These are phyloP conservation scores for Callyntrura guangdongensis DNA, from an alignment of 2,888 invertebrate species.

Conservation along the genomic window DNA sequence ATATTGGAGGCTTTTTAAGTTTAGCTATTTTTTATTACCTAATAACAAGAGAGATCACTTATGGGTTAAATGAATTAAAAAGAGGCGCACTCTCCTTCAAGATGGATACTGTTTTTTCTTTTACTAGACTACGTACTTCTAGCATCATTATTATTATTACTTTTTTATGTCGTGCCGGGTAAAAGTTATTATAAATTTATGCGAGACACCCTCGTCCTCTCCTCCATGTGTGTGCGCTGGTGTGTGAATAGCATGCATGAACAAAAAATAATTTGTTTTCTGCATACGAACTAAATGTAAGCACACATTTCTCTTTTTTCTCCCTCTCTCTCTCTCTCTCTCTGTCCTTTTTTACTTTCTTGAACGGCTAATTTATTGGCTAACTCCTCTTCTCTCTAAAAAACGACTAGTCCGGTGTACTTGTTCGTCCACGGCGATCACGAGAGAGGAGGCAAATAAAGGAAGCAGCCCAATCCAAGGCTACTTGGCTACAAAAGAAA, in stretches of 20 bases:
- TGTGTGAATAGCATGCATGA: too few relatives aligned
- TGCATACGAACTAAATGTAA: not conserved
- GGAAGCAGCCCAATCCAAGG: not conserved
- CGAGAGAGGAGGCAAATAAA: too few relatives aligned
- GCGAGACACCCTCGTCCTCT: not conserved
- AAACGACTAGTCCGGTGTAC: too few relatives aligned
- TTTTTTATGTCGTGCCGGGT: not conserved
- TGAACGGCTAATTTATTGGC: too few relatives aligned
- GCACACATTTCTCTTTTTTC: slow-evolving; percentile 7
- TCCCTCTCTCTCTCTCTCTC: not conserved
- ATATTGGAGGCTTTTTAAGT: slow-evolving; percentile 32
- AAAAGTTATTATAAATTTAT: slow-evolving; percentile 47
- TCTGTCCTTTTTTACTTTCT: not conserved
- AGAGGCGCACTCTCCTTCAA: not conserved
- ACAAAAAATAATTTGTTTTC: slow-evolving; percentile 35
- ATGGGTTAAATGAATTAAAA: slow-evolving; percentile 42
- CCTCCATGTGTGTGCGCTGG: not conserved
- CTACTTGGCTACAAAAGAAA: not conserved
- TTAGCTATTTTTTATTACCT: slow-evolving; percentile 19
- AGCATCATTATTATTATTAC: not conserved
- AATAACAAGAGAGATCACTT: slow-evolving; percentile 32
- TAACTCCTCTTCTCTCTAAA: too few relatives aligned
- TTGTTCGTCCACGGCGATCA: too few relatives aligned
- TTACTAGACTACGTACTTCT: not conserved
- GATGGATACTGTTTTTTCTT: not conserved